Evolutionary conservation across 2,113 vertebrate species (phyloP), one percentile per base, ranked within the genome.

Genomic region (Thryonomys swinderianus): DNA sequence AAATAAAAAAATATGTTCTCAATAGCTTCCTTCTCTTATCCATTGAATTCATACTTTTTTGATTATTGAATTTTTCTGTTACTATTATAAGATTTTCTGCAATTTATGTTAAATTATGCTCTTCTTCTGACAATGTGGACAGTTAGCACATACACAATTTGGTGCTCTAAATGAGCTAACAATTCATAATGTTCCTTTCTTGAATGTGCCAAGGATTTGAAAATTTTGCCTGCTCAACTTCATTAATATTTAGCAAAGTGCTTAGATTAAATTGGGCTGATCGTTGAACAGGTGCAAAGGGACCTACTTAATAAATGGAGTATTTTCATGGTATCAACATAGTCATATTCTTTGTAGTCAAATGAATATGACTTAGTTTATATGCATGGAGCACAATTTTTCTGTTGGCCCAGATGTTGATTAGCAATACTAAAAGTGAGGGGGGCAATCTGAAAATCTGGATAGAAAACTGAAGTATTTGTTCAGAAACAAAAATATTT

Each of bases 181-280:
- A 64, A 53, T 85, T 94, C 73, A 71, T 67, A 85, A 80, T 88
- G 82, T 66, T 96, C 21, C 45, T 94, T 88, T 95, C 25, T 93
- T 76, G 10, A 95, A 88, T 40, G 66, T 96, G 84, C 53, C 64
- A 93, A 85, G 55, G 42, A 74, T 67, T 93, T 97, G 61, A 94
- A 87, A 85, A 10, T 32, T 88, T 95, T 95, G 74, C 62, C 61
- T 74, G 13, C 87, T 89, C 30, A 53, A 91, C 34, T 91, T 92
- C 89, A 93, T 97, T 95, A 96, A 90, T 94, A 97, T 95, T 95
- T 95, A 85, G 16, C 55, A 85, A 92, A 95, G 84, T 93, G 83
- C 85, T 37, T 87, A 51, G 71, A 94, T 94, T 85, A 94, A 97
- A 92, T 88, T 88, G 55, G 84, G 87, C 61, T 90, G 81, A 89